These are phyloP conservation scores for Menidia menidia DNA, from an alignment of 2,797 vertebrate species.

Conservation along the genomic window DNA sequence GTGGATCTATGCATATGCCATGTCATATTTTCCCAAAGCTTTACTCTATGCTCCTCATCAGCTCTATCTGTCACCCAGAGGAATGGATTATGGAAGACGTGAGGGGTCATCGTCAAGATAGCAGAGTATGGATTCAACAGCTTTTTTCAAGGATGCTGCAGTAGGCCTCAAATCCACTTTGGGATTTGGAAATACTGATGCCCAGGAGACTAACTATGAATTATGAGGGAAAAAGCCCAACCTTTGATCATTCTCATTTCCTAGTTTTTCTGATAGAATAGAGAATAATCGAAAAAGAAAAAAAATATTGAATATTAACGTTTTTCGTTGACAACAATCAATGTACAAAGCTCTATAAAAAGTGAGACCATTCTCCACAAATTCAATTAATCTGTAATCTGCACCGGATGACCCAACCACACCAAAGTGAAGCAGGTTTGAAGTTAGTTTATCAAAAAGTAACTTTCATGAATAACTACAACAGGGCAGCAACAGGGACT, in stretches of 20 bases:
- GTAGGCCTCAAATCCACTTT: neutral
- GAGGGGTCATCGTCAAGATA: slow-evolving; percentile 6
- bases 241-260: neutral
- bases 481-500: too few species aligned
- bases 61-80: neutral
- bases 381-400: too few species aligned
- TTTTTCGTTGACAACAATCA: neutral
- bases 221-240: neutral
- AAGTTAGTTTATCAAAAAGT: too few species aligned
- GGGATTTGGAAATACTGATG: slow-evolving; percentile 4
- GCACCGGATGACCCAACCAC: too few species aligned
- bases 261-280: neutral
- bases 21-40: slow-evolving; percentile 1
- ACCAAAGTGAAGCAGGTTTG: too few species aligned
- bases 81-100: neutral
- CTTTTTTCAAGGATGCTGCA: neutral
- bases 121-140: slow-evolving; percentile 14
- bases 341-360: neutral
- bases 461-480: too few species aligned
- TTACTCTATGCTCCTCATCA: neutral
- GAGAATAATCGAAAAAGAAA: neutral
- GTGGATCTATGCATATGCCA: neutral
- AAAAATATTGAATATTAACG: neutral
- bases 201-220: neutral
- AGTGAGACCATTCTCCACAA: too few species aligned